Evolutionary conservation across 1,140 invertebrate genomes (phyloP).

Genomic region (Nixonia krombeini): DNA sequence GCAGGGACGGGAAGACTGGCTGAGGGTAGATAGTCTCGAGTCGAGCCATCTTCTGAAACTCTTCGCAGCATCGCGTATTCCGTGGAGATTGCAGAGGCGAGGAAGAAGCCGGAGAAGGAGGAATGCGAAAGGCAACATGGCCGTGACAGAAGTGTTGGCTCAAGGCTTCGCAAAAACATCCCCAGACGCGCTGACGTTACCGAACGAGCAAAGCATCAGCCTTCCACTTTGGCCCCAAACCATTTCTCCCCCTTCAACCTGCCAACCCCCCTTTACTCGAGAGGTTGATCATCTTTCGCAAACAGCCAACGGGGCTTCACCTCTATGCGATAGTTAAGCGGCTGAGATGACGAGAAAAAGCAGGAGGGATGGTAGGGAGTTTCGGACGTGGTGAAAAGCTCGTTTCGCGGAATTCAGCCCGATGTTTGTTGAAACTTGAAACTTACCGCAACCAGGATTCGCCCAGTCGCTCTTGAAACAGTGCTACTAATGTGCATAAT

Average conservation of each 20-base stretch:
- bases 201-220: constrained; percentile 60
- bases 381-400: constrained; percentile 1
- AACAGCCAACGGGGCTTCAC: constrained; percentile 54
- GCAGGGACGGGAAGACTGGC: constrained; percentile 15
- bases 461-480: not conserved
- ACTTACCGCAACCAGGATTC: not conserved
- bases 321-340: constrained; percentile 57
- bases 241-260: constrained; percentile 53
- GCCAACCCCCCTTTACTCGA: constrained; percentile 25
- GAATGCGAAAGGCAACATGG: constrained; percentile 38
- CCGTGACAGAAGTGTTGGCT: constrained; percentile 40
- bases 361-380: not conserved
- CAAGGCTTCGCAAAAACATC: constrained; percentile 54
- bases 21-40: constrained; percentile 33
- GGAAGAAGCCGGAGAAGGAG: constrained; percentile 19
- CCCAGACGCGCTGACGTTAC: constrained; percentile 59
- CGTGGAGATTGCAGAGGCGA: constrained; percentile 50
- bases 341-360: constrained; percentile 22
- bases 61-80: constrained; percentile 48
- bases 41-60: constrained; percentile 44
- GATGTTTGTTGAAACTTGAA: too few relatives aligned
- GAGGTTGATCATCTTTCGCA: constrained; percentile 54
- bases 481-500: too few relatives aligned
- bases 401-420: too few relatives aligned
- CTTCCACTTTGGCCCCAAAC: constrained; percentile 42